phyloP scores from a whole-genome alignment of 2,113 vertebrate genomes.

The Rhinolophus ferrumequinum region DNA sequence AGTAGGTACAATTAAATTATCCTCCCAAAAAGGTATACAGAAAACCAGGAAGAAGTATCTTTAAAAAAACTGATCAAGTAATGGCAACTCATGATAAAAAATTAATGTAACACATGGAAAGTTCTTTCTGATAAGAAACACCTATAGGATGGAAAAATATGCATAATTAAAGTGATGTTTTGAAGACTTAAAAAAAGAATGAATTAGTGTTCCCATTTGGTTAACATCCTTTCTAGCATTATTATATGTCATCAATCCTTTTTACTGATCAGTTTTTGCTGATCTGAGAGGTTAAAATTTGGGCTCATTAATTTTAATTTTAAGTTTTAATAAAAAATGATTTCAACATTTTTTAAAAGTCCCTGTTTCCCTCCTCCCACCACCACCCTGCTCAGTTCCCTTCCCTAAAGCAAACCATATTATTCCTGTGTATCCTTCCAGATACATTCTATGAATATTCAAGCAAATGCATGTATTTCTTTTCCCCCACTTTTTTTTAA shows the following conservation, averaged over 20 bases:
- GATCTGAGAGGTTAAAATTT: background rate
- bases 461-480: background rate
- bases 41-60: background rate
- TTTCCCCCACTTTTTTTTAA: background rate
- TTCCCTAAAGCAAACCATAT: background rate
- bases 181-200: background rate
- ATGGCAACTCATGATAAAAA: background rate
- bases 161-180: background rate
- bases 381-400: background rate
- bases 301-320: conserved; percentile 19
- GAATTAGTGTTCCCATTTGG: background rate
- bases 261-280: conserved; percentile 28
- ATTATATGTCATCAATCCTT: background rate
- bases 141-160: background rate
- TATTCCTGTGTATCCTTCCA: background rate
- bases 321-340: conserved; percentile 21
- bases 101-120: background rate
- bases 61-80: conserved; percentile 4
- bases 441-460: background rate
- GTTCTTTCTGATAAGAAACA: conserved; percentile 12
- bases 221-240: background rate
- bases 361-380: background rate
- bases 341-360: background rate
- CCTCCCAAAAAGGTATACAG: background rate
- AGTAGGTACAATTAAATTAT: background rate